A percentile compares a stretch with the other conserved stretches of the same genome.
Evolutionary conservation across 2,113 vertebrate genomes (phyloP).

Genomic region (Hyaena hyaena): DNA sequence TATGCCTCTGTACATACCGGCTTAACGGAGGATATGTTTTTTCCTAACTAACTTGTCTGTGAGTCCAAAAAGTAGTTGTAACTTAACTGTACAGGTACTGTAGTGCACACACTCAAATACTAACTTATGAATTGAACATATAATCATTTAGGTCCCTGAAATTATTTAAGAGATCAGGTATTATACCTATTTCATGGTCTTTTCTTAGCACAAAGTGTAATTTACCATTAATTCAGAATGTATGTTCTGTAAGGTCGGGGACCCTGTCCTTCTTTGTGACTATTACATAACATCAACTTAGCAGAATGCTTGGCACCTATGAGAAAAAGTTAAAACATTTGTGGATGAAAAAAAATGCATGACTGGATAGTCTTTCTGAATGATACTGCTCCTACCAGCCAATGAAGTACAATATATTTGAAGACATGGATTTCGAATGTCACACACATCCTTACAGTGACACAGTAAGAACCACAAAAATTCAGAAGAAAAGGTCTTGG

Average conservation of each 20-base stretch:
- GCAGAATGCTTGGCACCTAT: neutral
- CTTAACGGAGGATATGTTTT: neutral
- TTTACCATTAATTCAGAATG: neutral
- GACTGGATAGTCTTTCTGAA: neutral
- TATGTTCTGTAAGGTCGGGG: neutral
- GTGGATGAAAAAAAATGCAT: neutral
- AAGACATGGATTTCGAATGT: neutral
- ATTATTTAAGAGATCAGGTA: neutral
- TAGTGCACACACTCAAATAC: neutral
- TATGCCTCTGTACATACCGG: neutral
- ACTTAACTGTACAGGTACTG: neutral
- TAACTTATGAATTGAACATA: neutral
- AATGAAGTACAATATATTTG: neutral
- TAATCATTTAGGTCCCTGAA: neutral
- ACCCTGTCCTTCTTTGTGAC: neutral
- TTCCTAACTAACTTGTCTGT: conserved; percentile 39
- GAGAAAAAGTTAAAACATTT: neutral
- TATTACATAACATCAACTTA: neutral
- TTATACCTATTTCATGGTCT: neutral
- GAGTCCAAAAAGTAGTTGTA: conserved; percentile 32
- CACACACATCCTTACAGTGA: neutral
- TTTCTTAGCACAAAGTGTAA: neutral
- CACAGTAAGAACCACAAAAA: neutral
- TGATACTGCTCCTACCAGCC: neutral
- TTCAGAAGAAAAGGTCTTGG: neutral